phyloP scores from a whole-genome alignment of 2,888 invertebrate genomes.

The Galerucella pusilla region DNA sequence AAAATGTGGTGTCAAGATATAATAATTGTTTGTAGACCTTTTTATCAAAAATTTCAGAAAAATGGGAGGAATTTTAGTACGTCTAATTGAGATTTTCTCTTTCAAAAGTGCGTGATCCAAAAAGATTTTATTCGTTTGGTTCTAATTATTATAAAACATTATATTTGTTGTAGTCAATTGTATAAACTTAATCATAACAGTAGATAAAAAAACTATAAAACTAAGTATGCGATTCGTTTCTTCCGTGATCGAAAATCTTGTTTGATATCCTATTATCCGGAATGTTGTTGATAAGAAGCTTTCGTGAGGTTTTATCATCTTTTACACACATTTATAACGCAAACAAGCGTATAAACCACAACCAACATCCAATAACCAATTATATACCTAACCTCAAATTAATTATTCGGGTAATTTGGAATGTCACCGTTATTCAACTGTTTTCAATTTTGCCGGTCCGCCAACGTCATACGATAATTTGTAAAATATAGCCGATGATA shows the following conservation, averaged over 20 bases:
- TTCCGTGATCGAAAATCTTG: neutral
- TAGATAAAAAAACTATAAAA: neutral
- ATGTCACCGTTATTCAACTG: constrained; percentile 35
- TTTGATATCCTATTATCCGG: neutral
- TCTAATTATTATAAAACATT: no score
- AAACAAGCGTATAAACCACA: constrained; percentile 11
- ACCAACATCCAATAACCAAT: constrained; percentile 29
- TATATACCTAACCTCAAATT: constrained; percentile 34
- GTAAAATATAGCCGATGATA: constrained; percentile 36
- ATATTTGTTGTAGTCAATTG: no score
- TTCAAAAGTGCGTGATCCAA: no score
- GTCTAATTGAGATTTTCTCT: no score
- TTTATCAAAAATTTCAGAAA: no score
- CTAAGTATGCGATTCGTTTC: neutral
- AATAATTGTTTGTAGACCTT: no score
- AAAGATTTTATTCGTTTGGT: no score
- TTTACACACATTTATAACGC: neutral
- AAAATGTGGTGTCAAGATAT: no score
- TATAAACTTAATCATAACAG: no score
- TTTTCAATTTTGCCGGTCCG: constrained; percentile 26
- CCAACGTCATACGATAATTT: constrained; percentile 30
- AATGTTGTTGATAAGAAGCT: neutral
- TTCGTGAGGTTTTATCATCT: constrained; percentile 2
- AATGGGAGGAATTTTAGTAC: no score
- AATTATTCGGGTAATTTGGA: constrained; percentile 34